These are phyloP conservation scores for Colius striatus DNA, from an alignment of 2,113 vertebrate species.

Conservation along the genomic window DNA sequence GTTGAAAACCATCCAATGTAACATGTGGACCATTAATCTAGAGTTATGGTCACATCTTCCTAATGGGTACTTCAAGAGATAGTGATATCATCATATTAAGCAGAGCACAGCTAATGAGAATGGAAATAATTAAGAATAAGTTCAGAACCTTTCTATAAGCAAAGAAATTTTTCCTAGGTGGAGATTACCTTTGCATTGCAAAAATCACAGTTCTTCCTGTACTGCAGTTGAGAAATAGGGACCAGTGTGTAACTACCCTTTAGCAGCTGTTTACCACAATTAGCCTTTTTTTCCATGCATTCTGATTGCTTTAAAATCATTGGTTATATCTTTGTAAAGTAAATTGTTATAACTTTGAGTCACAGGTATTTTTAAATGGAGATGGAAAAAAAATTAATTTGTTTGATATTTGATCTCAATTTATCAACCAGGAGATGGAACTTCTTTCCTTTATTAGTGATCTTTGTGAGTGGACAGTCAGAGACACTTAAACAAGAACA, in stretches of 20 bases:
- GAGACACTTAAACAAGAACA: neutral
- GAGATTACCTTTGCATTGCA: neutral
- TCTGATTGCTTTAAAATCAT: neutral
- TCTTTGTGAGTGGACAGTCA: neutral
- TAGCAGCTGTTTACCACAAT: neutral
- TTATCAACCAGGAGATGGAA: neutral
- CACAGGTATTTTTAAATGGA: neutral
- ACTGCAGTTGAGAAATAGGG: neutral
- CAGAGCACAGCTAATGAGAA: neutral
- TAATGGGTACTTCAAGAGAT: neutral
- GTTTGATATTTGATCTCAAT: neutral
- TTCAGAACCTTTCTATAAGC: neutral
- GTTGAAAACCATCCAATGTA: neutral
- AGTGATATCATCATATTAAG: neutral
- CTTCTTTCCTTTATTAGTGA: neutral
- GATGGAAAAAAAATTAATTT: neutral
- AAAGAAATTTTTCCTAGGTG: neutral
- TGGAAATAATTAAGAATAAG: neutral
- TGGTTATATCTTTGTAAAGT: neutral
- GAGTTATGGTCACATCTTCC: neutral
- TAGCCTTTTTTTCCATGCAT: neutral
- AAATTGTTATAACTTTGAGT: neutral
- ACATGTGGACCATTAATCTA: neutral
- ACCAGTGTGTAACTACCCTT: neutral
- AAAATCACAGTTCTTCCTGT: neutral